Base-by-base conservation (phyloP, 2,797 vertebrate genomes). In the Kryptopterus vitreolus region DNA sequence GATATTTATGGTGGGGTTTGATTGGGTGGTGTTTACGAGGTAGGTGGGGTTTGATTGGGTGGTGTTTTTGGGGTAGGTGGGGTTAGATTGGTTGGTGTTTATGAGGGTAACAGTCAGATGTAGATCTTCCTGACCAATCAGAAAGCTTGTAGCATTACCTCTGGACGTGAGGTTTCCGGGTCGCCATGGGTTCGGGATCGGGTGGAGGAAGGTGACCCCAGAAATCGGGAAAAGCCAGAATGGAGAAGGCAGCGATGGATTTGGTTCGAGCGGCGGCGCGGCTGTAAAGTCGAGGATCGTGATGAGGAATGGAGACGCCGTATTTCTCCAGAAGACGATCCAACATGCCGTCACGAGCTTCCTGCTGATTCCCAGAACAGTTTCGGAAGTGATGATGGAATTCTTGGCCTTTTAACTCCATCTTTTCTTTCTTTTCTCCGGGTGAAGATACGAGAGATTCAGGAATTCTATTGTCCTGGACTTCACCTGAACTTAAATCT, bases 181-280 rank as follows among this genome's bases (percentile, higher is more conserved):
- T 88, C 77, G 92, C 31, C 91, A 96, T 88, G 10, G 92, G 83
- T 69, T 96, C 95, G 13, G 76, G 78, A 53, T 80, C 87, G 15
- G 65, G 70, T 24, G 88, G 90, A 7, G 95, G 87, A n/a, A 90
- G 83, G 69, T 98, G 96, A 29, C 96, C 96, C 96, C 96, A 97
- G 85, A 97, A 93, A 87, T 98, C 96, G 0, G 96, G 95, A 85
- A 98, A 96, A 18, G 95, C 95, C 88, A 96, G 59, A 13, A 91
- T 89, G 78, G 87, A 92, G 91, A 94, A 97, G 33, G 87, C 91
- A n/a, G 93, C 89, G 78, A 96, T 88, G 71, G 96, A 96, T 69
- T 83, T 94, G 59, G 94, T 94, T 81, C 81, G 68, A 63, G 84
- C 82, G 0, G 96, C 94, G 12, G 89, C 90, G 2, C 88, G 65